Base-by-base conservation (phyloP, 2,888 invertebrate genomes). In the Drymonia ruficornis region DNA sequence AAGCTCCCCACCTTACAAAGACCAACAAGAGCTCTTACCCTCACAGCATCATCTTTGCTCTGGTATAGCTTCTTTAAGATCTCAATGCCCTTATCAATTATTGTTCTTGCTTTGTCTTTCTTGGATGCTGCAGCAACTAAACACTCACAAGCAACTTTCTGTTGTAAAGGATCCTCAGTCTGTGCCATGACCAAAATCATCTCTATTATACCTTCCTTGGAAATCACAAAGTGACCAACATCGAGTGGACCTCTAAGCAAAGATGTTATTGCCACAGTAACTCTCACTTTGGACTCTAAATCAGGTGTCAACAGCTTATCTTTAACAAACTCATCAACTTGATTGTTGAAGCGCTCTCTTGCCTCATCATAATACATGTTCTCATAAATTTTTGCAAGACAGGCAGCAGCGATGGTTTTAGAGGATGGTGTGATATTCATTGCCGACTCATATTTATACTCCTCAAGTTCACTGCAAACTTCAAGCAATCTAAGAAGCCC, bases 161-260 rank as follows among this genome's bases (percentile, higher is more conserved):
- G 96, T 80, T 99, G 98, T 0, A 99, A 87, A 13, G 94, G 68
- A 78, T 99, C 97, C n/a, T 98, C 98, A 11, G 97, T 96, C 58
- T 96, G 96, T 1, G 99, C 99, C 98, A 99, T 98, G 7, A 97
- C 97, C 31, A 99, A 91, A 84, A 99, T 98, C 97, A 99, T 98
- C 85, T 98, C 97, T 72, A 99, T 94, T 58, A 99, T 97, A 31
- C 98, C 98, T 68, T 96, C 96, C 73, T 95, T 95, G 6, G 96
- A 96, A 51, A 98, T 94, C 51, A 97, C 93, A 66, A 95, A 94
- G 76, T 98, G 98, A 15, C 99, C 99, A 44, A 98, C 96, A 83
- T 99, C 99, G 48, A 98, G 86, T 0, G 99, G 98, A 11, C 99
- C 99, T 79, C 96, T 94, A 6, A 99, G 92, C 52, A 99, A 89